These are phyloP conservation scores for Pseudomyrmex cubaensis DNA, from an alignment of 1,140 invertebrate genomes.

Conservation along the genomic window DNA sequence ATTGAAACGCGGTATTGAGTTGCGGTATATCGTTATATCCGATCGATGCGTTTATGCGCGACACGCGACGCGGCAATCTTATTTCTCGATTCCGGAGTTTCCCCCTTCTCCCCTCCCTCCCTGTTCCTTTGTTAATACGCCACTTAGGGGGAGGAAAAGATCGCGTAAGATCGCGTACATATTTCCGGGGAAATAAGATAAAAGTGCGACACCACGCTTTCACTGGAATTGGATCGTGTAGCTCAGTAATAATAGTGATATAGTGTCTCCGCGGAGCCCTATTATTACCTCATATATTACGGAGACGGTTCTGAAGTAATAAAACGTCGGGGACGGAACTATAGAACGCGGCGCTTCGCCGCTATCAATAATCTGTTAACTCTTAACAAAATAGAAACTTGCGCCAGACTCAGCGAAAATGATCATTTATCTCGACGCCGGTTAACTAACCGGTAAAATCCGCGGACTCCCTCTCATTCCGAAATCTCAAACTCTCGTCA, in stretches of 20 bases:
- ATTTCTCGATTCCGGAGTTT: constrained; percentile 6
- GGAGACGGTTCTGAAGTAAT: constrained; percentile 42
- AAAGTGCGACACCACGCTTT: constrained; percentile 50
- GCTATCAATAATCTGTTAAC: constrained; percentile 52
- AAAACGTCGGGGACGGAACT: constrained; percentile 38
- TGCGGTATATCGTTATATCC: constrained; percentile 47
- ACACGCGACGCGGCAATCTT: constrained; percentile 13
- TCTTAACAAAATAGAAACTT: constrained; percentile 59
- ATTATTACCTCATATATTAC: constrained; percentile 61
- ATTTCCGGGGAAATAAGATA: constrained; percentile 47
- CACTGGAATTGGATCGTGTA: constrained; percentile 59
- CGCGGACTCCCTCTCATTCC: neutral
- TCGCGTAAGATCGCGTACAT: constrained; percentile 45
- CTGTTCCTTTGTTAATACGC: constrained; percentile 19
- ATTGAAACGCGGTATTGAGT: constrained; percentile 29
- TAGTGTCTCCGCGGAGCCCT: constrained; percentile 45
- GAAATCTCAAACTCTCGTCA: neutral
- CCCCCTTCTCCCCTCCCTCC: too few species aligned
- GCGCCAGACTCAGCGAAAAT: constrained; percentile 25
- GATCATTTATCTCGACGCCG: constrained; percentile 39
- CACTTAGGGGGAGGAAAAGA: constrained; percentile 17
- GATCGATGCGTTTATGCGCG: constrained; percentile 30
- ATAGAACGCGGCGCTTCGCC: constrained; percentile 5
- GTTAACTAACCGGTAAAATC: constrained; percentile 11
- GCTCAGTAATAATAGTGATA: constrained; percentile 51